Percentiles rank a stretch among this genome's conserved stretches.
Conservation (phyloP, 2,797 vertebrate species). For the Cossypha polioptera region DNA sequence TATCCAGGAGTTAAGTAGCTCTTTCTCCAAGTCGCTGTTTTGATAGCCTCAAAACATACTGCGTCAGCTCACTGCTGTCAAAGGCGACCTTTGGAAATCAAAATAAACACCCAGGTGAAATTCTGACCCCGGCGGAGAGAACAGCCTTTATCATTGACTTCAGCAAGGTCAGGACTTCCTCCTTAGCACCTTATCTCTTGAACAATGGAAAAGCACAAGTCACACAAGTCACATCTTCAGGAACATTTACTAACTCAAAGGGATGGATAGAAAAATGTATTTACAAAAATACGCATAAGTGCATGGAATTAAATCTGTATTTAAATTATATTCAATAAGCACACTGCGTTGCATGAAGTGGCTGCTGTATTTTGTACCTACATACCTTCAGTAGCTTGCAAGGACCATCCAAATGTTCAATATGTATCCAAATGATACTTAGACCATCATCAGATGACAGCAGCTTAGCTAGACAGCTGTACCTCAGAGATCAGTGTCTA, state of each 20-base stretch:
- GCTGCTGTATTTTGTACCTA: background rate
- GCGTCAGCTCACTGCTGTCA: background rate
- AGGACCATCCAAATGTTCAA: background rate
- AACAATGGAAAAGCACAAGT: background rate
- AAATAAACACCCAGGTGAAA: slow-evolving; percentile 55
- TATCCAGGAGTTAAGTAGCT: background rate
- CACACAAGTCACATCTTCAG: background rate
- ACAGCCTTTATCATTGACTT: background rate
- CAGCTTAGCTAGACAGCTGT: background rate
- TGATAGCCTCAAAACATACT: slow-evolving; percentile 40
- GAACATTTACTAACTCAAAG: background rate
- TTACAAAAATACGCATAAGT: background rate
- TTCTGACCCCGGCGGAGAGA: background rate
- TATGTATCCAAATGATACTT: background rate
- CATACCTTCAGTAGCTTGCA: background rate
- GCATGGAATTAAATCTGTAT: background rate
- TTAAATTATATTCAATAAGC: background rate
- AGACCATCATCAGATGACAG: background rate
- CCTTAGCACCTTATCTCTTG: background rate
- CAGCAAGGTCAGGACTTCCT: slow-evolving; percentile 31
- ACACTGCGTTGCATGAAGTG: background rate
- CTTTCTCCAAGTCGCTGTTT: slow-evolving; percentile 34
- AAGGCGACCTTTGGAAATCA: background rate
- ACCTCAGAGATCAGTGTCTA: background rate
- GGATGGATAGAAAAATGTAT: background rate